A percentile compares a stretch with the other conserved stretches of the same genome.
These are phyloP conservation scores for Nipponia nippon DNA, from an alignment of 2,113 vertebrate genomes.

Conservation along the genomic window DNA sequence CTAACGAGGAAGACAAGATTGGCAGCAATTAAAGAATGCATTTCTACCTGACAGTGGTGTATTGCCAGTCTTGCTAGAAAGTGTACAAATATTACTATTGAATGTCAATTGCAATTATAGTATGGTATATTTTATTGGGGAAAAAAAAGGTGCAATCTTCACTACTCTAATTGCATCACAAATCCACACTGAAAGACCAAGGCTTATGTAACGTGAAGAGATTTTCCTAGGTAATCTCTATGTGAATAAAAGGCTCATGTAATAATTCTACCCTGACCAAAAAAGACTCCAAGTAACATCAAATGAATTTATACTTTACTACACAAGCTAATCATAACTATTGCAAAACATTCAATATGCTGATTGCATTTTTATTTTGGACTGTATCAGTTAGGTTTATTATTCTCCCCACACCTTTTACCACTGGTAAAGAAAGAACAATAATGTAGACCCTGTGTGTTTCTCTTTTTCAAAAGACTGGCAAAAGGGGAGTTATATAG, in stretches of 20 bases:
- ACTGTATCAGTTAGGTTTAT: not conserved
- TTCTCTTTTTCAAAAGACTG: not conserved
- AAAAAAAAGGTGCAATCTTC: not conserved
- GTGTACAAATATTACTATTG: not conserved
- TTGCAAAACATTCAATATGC: not conserved
- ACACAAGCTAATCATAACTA: not conserved
- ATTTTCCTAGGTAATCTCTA: not conserved
- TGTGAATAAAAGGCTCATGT: not conserved
- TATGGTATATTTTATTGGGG: not conserved
- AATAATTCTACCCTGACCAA: not conserved
- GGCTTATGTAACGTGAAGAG: not conserved
- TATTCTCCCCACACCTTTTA: not conserved
- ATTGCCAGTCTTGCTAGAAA: not conserved
- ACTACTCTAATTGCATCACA: not conserved
- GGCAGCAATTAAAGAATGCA: not conserved
- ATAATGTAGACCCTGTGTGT: accelerated
- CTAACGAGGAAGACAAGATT: not conserved
- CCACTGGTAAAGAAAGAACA: not conserved
- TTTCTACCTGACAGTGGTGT: not conserved
- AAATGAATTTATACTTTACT: not conserved
- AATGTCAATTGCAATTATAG: not conserved
- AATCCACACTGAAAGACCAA: not conserved
- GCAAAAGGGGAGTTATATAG: not conserved
- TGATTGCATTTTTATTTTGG: not conserved
- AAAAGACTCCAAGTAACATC: not conserved